Percentiles rank a stretch among this genome's conserved stretches.
Conservation (phyloP, 2,888 invertebrate genomes). For the Tinea trinotella region DNA sequence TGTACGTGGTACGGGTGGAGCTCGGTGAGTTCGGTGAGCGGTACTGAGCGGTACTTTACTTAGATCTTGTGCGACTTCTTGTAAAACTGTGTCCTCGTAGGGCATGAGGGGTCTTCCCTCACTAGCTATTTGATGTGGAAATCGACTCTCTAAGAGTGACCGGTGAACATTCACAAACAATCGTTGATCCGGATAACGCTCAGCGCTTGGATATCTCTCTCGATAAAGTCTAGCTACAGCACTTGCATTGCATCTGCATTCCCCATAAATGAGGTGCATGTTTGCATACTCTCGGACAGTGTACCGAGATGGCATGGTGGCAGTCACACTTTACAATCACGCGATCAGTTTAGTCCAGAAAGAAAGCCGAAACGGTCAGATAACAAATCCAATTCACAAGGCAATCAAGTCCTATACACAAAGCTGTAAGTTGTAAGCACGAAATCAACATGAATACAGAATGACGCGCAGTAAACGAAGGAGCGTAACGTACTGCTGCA, state of each 20-base stretch:
- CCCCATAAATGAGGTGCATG: constrained; percentile 25
- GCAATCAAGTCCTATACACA: no score
- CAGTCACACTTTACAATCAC: no score
- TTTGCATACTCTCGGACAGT: constrained; percentile 23
- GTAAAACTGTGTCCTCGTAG: constrained; percentile 21
- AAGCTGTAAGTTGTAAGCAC: no score
- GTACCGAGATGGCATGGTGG: constrained; percentile 19
- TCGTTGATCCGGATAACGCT: constrained; percentile 20
- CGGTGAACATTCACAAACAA: constrained; percentile 23
- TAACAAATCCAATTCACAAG: no score
- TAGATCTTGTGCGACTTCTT: constrained; percentile 18
- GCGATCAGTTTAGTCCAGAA: no score
- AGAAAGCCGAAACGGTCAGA: no score
- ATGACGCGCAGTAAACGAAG: no score
- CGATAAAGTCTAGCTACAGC: constrained; percentile 22
- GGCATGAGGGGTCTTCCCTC: constrained; percentile 21
- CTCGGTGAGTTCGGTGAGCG: constrained; percentile 10
- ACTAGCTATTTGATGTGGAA: constrained; percentile 21
- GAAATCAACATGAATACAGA: no score
- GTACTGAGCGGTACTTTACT: not conserved
- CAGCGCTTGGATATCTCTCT: constrained; percentile 21
- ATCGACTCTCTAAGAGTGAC: constrained; percentile 15
- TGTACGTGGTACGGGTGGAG: constrained; percentile 15
- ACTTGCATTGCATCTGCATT: constrained; percentile 23
- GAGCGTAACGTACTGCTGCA: no score